Base-by-base conservation (phyloP, 2,888 invertebrate species). In the Acronicta aceris region DNA sequence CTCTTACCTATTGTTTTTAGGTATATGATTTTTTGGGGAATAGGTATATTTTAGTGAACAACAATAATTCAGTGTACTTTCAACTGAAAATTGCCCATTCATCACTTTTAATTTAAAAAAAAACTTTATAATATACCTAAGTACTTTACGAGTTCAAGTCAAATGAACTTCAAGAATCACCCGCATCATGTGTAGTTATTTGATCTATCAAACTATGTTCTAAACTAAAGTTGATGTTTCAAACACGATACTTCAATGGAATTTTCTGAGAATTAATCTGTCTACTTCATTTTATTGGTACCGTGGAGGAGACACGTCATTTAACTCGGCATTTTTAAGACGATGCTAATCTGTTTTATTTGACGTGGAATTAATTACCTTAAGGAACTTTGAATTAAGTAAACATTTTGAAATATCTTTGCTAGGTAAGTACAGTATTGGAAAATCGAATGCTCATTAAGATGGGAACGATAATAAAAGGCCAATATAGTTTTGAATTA, bases 241-340 rank as follows among this genome's bases (percentile, higher is more conserved):
- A 43, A 62, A 56, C 60, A 56, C 68, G 63, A 63, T 73, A 58
- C 67, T 67, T 59, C 53, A 59, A 65, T 65, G 66, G 73, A 40
- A 76, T 76, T 74, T 71, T 63, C 63, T 53, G 43, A 51, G 63
- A 74, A 74, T 71, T 80, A 74, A 77, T 76, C 64, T 75, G 42
- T 63, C 50, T 38, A 59, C 67, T 74, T 75, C 65, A 71, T 71
- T 38, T 38, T 72, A 73, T 48, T 10, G 33, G 33, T 12, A 47
- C 45, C 21, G 61, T 47, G 60, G 60, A 56, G 51, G 27, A 43
- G 65, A 54, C 46, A 63, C 62, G 65, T 64, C 59, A 57, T 47
- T 70, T 57, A 33, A 65, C n/a, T 15, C 5, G 13, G 42, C 33
- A 21, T 59, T 71, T 71, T 57, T 60, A 47, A 59, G 57, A 30